A percentile compares a stretch with the other conserved stretches of the same genome.
Conservation (phyloP, 2,888 invertebrate genomes). For the Dolomedes plantarius region DNA sequence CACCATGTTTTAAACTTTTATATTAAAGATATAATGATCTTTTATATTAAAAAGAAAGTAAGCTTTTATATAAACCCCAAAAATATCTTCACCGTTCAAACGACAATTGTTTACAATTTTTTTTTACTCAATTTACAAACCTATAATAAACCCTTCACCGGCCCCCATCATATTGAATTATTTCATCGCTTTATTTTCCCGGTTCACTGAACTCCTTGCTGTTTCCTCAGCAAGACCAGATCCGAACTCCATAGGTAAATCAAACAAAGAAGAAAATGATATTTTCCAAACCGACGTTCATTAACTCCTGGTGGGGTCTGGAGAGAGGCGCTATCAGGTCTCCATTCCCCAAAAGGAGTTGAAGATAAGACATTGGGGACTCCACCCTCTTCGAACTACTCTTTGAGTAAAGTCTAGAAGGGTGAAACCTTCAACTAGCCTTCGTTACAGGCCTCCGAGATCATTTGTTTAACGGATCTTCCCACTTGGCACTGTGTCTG, state of each 20-base stretch:
- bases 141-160: too few relatives aligned
- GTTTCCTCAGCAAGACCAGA: background rate
- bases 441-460: background rate
- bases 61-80: too few relatives aligned
- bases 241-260: background rate
- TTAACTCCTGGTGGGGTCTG: constrained; percentile 32
- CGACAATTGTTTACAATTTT: too few relatives aligned
- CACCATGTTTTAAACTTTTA: too few relatives aligned
- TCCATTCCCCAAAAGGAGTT: constrained; percentile 14
- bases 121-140: too few relatives aligned
- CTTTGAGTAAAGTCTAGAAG: constrained; percentile 15
- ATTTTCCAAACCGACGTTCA: constrained; percentile 25
- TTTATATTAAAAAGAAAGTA: too few relatives aligned
- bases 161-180: too few relatives aligned
- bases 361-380: constrained; percentile 30
- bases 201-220: background rate
- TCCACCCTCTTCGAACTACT: constrained; percentile 53
- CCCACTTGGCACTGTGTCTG: background rate
- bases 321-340: constrained; percentile 45
- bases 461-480: constrained; percentile 42
- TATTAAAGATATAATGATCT: too few relatives aligned
- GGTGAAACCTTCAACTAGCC: constrained; percentile 32
- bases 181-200: too few relatives aligned
- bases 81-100: too few relatives aligned
- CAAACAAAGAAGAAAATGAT: background rate